Conservation (phyloP, 2,113 vertebrate genomes). For the Scolopax mira region DNA sequence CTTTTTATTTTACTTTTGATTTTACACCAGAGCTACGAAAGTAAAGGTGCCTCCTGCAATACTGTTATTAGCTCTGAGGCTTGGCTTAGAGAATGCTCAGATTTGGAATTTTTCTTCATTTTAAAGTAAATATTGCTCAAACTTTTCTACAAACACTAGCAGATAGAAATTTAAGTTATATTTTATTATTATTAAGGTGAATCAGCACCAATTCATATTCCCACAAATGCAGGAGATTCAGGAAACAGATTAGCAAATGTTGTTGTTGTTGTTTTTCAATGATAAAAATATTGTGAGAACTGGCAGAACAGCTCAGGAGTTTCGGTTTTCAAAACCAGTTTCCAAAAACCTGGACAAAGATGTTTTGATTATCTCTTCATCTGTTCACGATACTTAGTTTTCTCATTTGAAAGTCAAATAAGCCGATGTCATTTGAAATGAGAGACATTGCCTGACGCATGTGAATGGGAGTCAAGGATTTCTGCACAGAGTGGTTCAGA, state of each 20-base stretch:
- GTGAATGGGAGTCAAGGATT: constrained; percentile 54
- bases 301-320: constrained; percentile 27
- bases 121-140: neutral
- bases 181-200: constrained; percentile 11
- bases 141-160: neutral
- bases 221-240: neutral
- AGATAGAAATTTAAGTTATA: neutral
- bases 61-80: neutral
- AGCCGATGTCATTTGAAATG: constrained; percentile 37
- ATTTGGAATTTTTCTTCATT: neutral
- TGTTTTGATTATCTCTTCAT: constrained; percentile 67
- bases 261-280: constrained; percentile 22
- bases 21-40: neutral
- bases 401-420: constrained; percentile 65
- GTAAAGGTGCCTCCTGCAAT: neutral
- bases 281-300: constrained; percentile 61
- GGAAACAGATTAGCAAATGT: neutral
- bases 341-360: constrained; percentile 65
- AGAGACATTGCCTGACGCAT: constrained; percentile 30
- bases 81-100: neutral
- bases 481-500: neutral
- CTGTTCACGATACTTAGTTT: constrained; percentile 59
- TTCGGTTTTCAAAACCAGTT: constrained; percentile 43
- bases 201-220: neutral
- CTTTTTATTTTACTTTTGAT: neutral